Conservation (phyloP, 2,113 vertebrate genomes). For the Carettochelys insculpta region DNA sequence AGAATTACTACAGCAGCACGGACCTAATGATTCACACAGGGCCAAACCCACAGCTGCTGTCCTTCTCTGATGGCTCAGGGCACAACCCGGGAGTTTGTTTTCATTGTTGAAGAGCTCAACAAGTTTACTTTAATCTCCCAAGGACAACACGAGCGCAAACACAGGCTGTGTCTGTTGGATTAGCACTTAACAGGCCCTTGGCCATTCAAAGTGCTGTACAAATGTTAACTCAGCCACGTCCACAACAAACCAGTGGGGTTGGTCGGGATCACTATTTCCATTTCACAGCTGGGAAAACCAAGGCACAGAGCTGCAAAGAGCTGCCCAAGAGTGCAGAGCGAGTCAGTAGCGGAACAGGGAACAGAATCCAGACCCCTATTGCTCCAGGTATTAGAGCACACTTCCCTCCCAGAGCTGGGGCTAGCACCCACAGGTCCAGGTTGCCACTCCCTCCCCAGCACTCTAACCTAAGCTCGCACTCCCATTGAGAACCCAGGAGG, state of each 20-base stretch:
- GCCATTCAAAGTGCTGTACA: neutral
- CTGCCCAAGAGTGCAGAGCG: neutral
- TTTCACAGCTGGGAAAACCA: neutral
- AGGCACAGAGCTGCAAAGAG: neutral
- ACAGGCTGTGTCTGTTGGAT: neutral
- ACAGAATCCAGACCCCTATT: neutral
- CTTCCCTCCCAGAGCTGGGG: neutral
- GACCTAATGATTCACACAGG: neutral
- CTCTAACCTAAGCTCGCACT: neutral
- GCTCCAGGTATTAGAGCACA: neutral
- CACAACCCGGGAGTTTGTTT: accelerated
- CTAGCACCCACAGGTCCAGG: neutral
- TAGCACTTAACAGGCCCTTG: neutral
- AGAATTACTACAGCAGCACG: neutral
- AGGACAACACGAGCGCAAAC: accelerated
- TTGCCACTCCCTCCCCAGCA: neutral
- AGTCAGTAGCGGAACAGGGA: neutral
- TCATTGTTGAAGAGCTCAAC: accelerated
- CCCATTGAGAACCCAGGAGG: neutral
- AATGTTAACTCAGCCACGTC: neutral
- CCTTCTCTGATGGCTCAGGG: accelerated
- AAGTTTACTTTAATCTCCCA: accelerated
- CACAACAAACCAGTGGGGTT: accelerated
- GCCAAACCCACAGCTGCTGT: neutral
- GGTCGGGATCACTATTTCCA: neutral